phyloP scores from a whole-genome alignment of 2,113 vertebrate species.

The Anarhynchus alexandrinus region DNA sequence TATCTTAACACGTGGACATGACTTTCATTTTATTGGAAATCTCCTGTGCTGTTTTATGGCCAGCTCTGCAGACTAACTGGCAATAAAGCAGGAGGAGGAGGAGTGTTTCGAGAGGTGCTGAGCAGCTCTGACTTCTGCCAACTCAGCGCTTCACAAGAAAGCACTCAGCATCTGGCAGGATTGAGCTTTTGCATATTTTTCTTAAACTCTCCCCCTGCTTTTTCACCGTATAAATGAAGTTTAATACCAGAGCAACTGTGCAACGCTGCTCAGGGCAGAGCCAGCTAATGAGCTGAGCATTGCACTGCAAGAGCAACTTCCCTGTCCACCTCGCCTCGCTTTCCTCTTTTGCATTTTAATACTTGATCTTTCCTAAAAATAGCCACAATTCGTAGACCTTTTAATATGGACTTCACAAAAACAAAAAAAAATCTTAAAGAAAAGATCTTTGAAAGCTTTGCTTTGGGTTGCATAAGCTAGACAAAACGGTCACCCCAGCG shows the following conservation, averaged over 20 bases:
- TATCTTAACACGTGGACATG: not conserved
- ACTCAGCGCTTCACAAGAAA: not conserved
- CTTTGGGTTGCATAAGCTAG: not conserved
- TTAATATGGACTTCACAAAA: not conserved
- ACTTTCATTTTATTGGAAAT: not conserved
- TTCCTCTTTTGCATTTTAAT: not conserved
- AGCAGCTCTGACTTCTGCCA: not conserved
- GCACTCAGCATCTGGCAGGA: conserved; percentile 31
- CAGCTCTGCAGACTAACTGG: not conserved
- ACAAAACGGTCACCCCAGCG: not conserved
- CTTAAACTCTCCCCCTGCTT: not conserved
- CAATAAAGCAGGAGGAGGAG: not conserved
- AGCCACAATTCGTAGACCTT: not conserved
- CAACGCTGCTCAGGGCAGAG: not conserved
- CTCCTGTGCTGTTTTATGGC: not conserved
- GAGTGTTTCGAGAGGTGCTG: not conserved
- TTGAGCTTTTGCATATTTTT: not conserved
- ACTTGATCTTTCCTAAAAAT: not conserved
- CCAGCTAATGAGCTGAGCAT: not conserved
- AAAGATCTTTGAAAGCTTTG: not conserved
- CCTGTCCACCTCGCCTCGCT: not conserved
- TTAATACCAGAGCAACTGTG: not conserved
- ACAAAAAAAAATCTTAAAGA: not conserved
- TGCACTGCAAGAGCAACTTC: not conserved
- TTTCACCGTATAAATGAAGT: not conserved